Evolutionary conservation across 2,113 vertebrate genomes (phyloP).

Genomic region (Arvicanthis niloticus): DNA sequence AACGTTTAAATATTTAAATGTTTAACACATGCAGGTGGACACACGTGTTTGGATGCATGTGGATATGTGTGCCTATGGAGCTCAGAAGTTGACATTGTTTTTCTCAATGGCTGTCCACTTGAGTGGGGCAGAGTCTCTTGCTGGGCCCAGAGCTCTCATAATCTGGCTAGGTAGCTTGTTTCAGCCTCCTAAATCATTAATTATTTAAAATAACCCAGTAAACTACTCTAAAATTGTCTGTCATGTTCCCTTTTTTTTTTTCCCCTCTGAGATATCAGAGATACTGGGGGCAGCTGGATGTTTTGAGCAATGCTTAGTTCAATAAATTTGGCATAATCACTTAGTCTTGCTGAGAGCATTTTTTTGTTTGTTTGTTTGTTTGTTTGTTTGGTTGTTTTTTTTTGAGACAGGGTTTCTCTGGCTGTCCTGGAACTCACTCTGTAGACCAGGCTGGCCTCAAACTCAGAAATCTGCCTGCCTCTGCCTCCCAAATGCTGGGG

Average conservation of each 20-base stretch:
- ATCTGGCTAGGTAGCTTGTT: not conserved
- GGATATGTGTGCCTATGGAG: not conserved
- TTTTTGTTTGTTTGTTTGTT: not conserved
- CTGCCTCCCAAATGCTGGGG: too few species aligned
- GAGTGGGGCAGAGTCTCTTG: not conserved
- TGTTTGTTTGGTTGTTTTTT: not conserved
- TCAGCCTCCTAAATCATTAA: not conserved
- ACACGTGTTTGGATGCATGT: not conserved
- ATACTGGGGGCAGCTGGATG: not conserved
- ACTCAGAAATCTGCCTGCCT: too few species aligned
- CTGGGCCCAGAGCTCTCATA: not conserved
- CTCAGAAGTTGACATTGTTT: too few species aligned
- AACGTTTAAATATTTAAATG: not conserved
- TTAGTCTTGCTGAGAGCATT: not conserved
- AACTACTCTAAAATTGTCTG: not conserved
- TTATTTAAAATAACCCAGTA: not conserved
- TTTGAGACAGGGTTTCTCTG: too few species aligned
- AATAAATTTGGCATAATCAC: not conserved
- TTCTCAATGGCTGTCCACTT: not conserved
- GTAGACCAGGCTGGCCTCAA: too few species aligned
- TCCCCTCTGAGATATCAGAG: not conserved
- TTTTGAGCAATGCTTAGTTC: constrained; percentile 7
- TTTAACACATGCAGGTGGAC: not conserved
- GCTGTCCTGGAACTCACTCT: too few species aligned
- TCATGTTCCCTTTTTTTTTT: constrained; percentile 2